phyloP scores from a whole-genome alignment of 2,888 invertebrate species.

The Panopea generosa region DNA sequence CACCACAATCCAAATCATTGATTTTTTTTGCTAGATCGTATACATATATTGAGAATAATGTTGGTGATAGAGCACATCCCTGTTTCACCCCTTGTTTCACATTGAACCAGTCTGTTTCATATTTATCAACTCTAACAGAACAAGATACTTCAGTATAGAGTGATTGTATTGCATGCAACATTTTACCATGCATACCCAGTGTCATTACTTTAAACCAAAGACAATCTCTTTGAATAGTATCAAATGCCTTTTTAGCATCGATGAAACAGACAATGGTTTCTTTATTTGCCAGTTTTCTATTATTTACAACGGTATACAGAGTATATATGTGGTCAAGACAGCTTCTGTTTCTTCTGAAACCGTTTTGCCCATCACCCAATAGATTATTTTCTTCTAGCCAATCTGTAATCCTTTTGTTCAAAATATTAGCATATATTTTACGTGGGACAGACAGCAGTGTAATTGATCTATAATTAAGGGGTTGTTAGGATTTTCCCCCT shows the following conservation, averaged over 20 bases:
- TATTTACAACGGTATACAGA: slow-evolving; percentile 25
- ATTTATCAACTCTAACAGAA: slow-evolving; percentile 14
- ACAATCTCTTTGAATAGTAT: slow-evolving; percentile 29
- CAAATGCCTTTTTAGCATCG: slow-evolving; percentile 43
- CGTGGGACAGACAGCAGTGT: slow-evolving; percentile 16
- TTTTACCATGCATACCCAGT: slow-evolving; percentile 31
- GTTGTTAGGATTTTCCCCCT: slow-evolving; percentile 15
- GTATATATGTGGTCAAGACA: slow-evolving; percentile 36
- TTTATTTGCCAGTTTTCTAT: slow-evolving; percentile 3
- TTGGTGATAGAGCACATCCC: slow-evolving; percentile 34
- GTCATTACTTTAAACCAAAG: slow-evolving; percentile 21
- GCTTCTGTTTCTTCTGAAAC: slow-evolving; percentile 31
- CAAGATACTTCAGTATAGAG: slow-evolving; percentile 16
- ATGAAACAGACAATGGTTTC: slow-evolving; percentile 32
- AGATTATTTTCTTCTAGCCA: slow-evolving; percentile 31
- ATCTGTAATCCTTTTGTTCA: slow-evolving; percentile 10
- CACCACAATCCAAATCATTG: slow-evolving; percentile 10
- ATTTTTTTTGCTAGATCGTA: slow-evolving; percentile 32
- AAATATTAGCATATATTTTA: slow-evolving; percentile 22
- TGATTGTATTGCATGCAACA: slow-evolving; percentile 27
- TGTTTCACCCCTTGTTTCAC: slow-evolving; percentile 33
- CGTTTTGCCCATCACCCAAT: slow-evolving; percentile 38
- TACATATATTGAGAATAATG: slow-evolving; percentile 35
- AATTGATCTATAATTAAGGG: slow-evolving; percentile 30
- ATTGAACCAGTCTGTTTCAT: slow-evolving; percentile 27